Conservation (phyloP, 1,140 invertebrate genomes). For the Micrasema minimum region DNA sequence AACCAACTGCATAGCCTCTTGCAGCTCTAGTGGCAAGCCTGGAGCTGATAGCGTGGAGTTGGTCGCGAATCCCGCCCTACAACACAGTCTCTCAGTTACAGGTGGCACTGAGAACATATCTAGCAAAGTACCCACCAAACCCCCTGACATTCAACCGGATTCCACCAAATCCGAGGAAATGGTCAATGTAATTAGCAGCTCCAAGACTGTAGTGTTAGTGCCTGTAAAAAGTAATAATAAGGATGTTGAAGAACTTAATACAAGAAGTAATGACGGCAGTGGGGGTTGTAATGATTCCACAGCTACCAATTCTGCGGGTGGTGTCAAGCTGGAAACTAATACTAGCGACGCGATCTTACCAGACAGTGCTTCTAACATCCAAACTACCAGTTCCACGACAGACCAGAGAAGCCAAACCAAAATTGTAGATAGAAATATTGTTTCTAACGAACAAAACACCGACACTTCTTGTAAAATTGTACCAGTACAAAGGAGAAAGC, state of each 20-base stretch:
- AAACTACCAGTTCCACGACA: neutral
- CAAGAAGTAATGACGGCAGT: constrained; percentile 32
- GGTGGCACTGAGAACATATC: constrained; percentile 12
- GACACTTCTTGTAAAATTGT: constrained; percentile 16
- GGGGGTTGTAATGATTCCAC: neutral
- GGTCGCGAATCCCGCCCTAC: neutral
- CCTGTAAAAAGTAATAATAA: constrained; percentile 46
- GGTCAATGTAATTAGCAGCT: constrained; percentile 35
- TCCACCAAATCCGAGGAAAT: constrained; percentile 26
- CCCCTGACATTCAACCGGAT: constrained; percentile 16
- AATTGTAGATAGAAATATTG: constrained; percentile 38
- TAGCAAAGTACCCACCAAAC: neutral
- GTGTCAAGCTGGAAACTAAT: neutral
- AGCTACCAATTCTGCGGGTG: constrained; percentile 16
- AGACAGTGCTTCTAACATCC: neutral
- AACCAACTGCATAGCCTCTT: constrained; percentile 26
- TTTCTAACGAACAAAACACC: constrained; percentile 12
- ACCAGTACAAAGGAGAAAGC: constrained; percentile 30
- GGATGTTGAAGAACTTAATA: constrained; percentile 37
- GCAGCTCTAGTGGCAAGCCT: constrained; percentile 22
- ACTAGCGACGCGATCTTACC: constrained; percentile 29
- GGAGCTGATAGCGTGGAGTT: constrained; percentile 5
- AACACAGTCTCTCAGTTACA: neutral
- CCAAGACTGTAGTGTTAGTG: constrained; percentile 43
- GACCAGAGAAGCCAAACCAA: neutral